Evolutionary conservation across 2,888 invertebrate genomes (phyloP).

Genomic region (Nysson spinosus): DNA sequence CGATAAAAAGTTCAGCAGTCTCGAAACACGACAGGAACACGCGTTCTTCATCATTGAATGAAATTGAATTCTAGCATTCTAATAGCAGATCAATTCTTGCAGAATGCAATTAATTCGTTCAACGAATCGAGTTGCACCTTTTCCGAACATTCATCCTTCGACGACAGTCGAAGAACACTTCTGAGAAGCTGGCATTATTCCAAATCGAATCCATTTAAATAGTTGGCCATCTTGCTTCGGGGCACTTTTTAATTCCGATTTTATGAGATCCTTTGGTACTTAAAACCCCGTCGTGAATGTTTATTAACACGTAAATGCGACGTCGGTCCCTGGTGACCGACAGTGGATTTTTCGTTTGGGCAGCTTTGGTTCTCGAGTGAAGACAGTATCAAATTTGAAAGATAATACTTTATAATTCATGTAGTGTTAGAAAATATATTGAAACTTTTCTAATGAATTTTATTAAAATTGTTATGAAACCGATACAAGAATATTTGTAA

Average conservation of each 20-base stretch:
- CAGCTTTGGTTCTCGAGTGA: no score
- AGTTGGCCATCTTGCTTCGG: conserved; percentile 38
- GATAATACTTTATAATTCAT: no score
- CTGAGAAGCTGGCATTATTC: conserved; percentile 44
- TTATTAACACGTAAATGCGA: no score
- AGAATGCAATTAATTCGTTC: conserved; percentile 60
- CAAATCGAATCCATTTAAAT: conserved; percentile 64
- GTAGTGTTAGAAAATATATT: no score
- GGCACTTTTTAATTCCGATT: conserved; percentile 50
- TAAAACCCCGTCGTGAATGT: conserved; percentile 19
- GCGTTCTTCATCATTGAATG: conserved; percentile 33
- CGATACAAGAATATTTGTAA: no score
- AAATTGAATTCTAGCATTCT: conserved; percentile 40
- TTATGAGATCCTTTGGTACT: conserved; percentile 41
- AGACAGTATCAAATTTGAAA: no score
- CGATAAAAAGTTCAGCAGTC: no score
- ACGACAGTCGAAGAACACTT: conserved; percentile 34
- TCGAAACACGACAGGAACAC: no score
- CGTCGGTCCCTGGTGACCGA: no score
- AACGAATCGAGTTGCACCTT: conserved; percentile 55
- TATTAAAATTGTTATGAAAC: no score
- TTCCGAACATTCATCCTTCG: conserved; percentile 47
- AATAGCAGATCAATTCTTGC: conserved; percentile 44
- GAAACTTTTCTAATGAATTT: no score
- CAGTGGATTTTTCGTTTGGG: no score